Evolutionary conservation across 2,888 invertebrate species (phyloP).

Genomic region (Phania funesta): DNA sequence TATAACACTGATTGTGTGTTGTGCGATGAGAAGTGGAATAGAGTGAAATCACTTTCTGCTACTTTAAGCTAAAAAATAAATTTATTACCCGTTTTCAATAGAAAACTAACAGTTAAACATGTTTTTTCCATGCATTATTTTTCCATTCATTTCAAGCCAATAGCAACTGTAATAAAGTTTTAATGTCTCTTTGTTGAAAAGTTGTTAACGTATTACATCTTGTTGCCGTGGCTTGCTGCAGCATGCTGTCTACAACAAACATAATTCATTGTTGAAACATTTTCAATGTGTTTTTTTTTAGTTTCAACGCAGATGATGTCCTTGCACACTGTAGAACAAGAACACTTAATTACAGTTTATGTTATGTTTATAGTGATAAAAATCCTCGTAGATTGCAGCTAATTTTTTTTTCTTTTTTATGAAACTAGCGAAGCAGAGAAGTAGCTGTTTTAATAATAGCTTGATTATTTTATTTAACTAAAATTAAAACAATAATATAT

Average conservation of each 20-base stretch:
- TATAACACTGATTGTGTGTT: too few species aligned
- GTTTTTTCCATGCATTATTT: background rate
- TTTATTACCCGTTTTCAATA: background rate
- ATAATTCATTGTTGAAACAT: slow-evolving; percentile 8
- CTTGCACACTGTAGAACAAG: background rate
- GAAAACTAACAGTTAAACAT: background rate
- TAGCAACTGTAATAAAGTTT: background rate
- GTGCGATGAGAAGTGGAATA: too few species aligned
- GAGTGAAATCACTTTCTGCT: too few species aligned
- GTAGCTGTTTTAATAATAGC: background rate
- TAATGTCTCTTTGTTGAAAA: slow-evolving; percentile 8
- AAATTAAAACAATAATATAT: background rate
- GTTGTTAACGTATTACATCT: slow-evolving; percentile 13
- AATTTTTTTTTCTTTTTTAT: background rate
- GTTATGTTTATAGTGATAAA: slow-evolving; percentile 8
- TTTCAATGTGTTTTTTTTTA: slow-evolving; percentile 14
- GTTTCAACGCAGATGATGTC: slow-evolving; percentile 45
- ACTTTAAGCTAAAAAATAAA: background rate
- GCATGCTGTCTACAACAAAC: background rate
- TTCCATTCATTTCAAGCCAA: background rate
- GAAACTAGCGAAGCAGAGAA: background rate
- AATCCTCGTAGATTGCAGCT: background rate
- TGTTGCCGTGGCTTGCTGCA: slow-evolving; percentile 1
- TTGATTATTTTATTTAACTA: background rate
- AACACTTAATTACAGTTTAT: slow-evolving; percentile 25